Evolutionary conservation across 2,888 invertebrate genomes (phyloP), one percentile per base, ranked within the genome.

Genomic region (Caenorhabditis parvicauda): DNA sequence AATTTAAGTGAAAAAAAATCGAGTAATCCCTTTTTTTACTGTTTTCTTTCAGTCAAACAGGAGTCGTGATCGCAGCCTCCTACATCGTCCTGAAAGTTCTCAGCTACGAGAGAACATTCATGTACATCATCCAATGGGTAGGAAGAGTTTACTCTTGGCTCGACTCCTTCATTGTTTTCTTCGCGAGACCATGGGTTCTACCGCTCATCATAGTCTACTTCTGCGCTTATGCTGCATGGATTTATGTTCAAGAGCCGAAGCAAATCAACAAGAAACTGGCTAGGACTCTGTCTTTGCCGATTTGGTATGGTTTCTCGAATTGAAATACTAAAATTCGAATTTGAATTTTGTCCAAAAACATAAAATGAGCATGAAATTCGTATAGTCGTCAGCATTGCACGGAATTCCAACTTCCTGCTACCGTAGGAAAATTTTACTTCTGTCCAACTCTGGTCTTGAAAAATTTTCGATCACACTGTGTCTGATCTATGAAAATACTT

Each of bases 41-140:
- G n/a, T n/a, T n/a, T 43, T n/a, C 39, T 68, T 72, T 53, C 54
- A 75, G 77, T 43, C 58, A 59, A 14, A 61, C 52, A 21, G 78
- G 77, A 37, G 52, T 64, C n/a, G 70, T 65, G 9, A 65, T 71
- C 43, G 61, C 55, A 5, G 44, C 59, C 9, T 71, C 66, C 3
- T 80, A 76, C 51, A 50, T 72, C n/a, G 55, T 64, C 4, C 60
- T 80, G 47, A 79, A 79, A 46, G 46, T 79, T 37, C 66, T 80
- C 24, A 70, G 67, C 45, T 76, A 76, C 51, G 72, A 80, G 49
- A 58, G 75, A 48, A 71, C 71, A 12, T 77, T 81, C 47, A 62
- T 76, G 54, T 58, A 63, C 35, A 39, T 79, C 6, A 60, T 81
- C 38, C 54, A 64, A n/a, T 68, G 67, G 64, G 21, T 72, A 17